Evolutionary conservation across 2,113 vertebrate species (phyloP), one percentile per base, ranked within the genome.

Genomic region (Verasper variegatus): DNA sequence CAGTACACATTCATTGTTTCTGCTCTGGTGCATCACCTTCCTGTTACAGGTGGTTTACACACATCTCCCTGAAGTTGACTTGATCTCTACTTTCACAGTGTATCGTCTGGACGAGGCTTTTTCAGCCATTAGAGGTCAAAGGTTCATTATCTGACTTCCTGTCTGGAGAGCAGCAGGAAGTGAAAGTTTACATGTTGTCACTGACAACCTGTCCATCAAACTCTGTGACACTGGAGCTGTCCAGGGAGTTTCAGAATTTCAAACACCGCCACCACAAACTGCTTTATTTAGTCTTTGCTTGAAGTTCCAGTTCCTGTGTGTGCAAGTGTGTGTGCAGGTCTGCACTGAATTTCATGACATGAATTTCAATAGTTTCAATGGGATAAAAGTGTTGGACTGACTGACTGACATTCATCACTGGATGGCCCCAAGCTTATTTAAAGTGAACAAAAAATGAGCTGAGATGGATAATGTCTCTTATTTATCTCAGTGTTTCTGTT

Each of bases 191-290:
- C 86, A 87, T 85, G 81, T 85, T 87, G 81, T 83, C 76, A 81
- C 78, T 85, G 85, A 90, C 91, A 91, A 90, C 83, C 83, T 89
- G 92, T 91, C 92, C 92, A 68, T 93, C 92, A 93, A 81, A 66
- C 76, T 85, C 68, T 60, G 76, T 78, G 65, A 86, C 80, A 60
- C 71, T 11, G 42, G 56, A 72, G 81, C 57, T 81, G 76, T 82
- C 82, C 60, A 13, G 89, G 88, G 90, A 92, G 73, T 86, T 85
- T 55, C 47, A 89, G 88, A 92, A 91, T 89, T 67, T 84, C 63
- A 80, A 65, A 76, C 74, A 26, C 47, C 5, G 18, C 47, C 47
- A 18, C 15, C 5, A 7, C 47, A 18, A 51, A 15, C 7, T 66
- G 35, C 21, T 35, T 79, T 91, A 85, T 90, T 84, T 89, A 86